Conservation (phyloP, 1,140 invertebrate genomes). For the Melipona quadrifasciata region DNA sequence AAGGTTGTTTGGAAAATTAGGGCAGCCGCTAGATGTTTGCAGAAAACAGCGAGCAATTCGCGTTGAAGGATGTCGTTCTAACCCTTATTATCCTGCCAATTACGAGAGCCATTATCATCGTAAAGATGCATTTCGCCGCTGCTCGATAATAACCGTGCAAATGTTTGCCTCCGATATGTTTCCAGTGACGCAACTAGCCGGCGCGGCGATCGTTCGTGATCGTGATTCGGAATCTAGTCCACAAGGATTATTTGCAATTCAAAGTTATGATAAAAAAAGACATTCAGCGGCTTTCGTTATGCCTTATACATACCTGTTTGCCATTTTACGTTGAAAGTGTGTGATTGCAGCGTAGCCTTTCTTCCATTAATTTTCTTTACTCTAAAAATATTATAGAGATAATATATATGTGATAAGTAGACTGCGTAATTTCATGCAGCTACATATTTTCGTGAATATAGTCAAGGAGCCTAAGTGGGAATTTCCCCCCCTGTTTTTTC, state of each 20-base stretch:
- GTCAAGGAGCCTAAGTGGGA: too few species aligned
- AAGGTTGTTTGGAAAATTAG: constrained; percentile 29
- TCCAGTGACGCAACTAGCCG: not conserved
- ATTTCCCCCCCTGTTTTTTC: too few species aligned
- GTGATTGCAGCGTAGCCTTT: not conserved
- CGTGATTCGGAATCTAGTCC: constrained; percentile 26
- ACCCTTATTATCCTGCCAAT: constrained; percentile 28
- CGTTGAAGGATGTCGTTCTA: constrained; percentile 19
- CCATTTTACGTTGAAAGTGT: not conserved
- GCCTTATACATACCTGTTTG: not conserved
- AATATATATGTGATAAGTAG: too few species aligned
- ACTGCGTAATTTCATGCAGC: too few species aligned
- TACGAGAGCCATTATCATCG: constrained; percentile 22
- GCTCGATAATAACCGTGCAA: constrained; percentile 33
- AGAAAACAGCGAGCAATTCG: constrained; percentile 2
- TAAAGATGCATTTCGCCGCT: not conserved
- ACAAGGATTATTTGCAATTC: constrained; percentile 38
- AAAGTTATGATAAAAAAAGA: constrained; percentile 41
- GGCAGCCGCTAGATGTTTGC: not conserved
- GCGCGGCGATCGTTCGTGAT: constrained; percentile 1
- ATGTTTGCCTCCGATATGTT: constrained; percentile 33
- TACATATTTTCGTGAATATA: too few species aligned
- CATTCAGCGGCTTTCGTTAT: not conserved
- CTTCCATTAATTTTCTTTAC: not conserved
- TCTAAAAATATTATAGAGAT: too few species aligned